Percentiles rank a stretch among this genome's conserved stretches.
Evolutionary conservation across 1,140 invertebrate genomes (phyloP).

Genomic region (Caenorhabditis remanei): DNA sequence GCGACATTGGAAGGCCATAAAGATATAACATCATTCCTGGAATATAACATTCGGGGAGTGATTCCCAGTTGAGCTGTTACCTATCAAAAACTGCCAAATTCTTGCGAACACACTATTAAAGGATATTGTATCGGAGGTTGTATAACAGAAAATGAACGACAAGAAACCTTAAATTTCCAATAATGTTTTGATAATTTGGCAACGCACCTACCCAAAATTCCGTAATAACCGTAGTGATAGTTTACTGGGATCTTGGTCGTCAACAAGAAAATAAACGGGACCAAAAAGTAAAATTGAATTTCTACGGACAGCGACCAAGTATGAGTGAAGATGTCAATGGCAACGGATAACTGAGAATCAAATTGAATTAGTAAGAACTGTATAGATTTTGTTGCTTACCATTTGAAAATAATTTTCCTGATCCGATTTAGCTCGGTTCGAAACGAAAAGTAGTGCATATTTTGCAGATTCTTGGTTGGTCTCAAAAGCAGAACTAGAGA

Average conservation of each 20-base stretch:
- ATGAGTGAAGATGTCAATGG: slow-evolving; percentile 50
- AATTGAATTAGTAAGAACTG: background rate
- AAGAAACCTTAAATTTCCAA: background rate
- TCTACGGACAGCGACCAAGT: slow-evolving; percentile 57
- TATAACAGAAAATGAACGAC: background rate
- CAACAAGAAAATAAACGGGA: slow-evolving; percentile 40
- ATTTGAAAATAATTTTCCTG: slow-evolving; percentile 24
- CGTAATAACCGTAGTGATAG: background rate
- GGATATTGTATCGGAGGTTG: background rate
- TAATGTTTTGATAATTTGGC: too few species aligned
- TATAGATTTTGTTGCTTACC: background rate
- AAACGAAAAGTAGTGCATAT: background rate
- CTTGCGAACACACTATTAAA: slow-evolving; percentile 40
- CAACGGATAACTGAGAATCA: slow-evolving; percentile 41
- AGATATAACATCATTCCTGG: slow-evolving; percentile 22
- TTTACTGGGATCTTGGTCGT: background rate
- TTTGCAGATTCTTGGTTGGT: slow-evolving; percentile 2
- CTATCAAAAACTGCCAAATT: slow-evolving; percentile 30
- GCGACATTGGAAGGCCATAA: background rate
- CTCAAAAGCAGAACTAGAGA: background rate
- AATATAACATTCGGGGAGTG: background rate
- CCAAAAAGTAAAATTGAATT: slow-evolving; percentile 57
- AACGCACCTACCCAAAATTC: background rate
- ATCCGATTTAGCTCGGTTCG: background rate
- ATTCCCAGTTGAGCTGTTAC: background rate